Conservation (phyloP, 1,140 invertebrate species). For the Heliothis subflexa region DNA sequence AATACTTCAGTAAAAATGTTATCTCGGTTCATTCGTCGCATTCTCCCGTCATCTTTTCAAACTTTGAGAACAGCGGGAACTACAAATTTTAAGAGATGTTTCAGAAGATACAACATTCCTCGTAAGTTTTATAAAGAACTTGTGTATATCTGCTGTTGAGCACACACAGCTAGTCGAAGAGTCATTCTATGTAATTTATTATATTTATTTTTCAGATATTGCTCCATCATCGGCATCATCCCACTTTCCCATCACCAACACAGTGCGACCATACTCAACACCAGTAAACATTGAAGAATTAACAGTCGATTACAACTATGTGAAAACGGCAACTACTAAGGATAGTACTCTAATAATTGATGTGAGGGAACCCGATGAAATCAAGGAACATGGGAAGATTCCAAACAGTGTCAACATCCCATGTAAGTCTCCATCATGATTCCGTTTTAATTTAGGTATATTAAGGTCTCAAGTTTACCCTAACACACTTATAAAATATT, state of each 20-base stretch:
- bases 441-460: constrained; percentile 8
- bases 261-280: constrained; percentile 59
- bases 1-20: neutral
- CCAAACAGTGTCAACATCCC: constrained; percentile 89
- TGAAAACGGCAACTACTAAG: constrained; percentile 82
- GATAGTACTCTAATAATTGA: constrained; percentile 86
- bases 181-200: neutral
- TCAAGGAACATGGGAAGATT: constrained; percentile 88
- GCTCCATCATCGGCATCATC: constrained; percentile 17
- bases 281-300: constrained; percentile 57
- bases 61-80: neutral
- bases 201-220: constrained; percentile 22
- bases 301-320: constrained; percentile 85
- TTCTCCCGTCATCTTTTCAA: constrained; percentile 3
- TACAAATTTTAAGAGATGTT: constrained; percentile 17
- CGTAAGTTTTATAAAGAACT: neutral
- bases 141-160: no score
- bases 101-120: constrained; percentile 3
- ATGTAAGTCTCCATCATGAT: constrained; percentile 77
- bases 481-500: no score
- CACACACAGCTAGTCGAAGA: neutral
- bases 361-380: constrained; percentile 88
- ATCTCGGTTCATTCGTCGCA: neutral
- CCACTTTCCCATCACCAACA: constrained; percentile 21
- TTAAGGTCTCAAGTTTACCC: no score